Percentiles rank a stretch among this genome's conserved stretches.
phyloP scores from a whole-genome alignment of 2,113 vertebrate species.

The Ploceus nigricollis region DNA sequence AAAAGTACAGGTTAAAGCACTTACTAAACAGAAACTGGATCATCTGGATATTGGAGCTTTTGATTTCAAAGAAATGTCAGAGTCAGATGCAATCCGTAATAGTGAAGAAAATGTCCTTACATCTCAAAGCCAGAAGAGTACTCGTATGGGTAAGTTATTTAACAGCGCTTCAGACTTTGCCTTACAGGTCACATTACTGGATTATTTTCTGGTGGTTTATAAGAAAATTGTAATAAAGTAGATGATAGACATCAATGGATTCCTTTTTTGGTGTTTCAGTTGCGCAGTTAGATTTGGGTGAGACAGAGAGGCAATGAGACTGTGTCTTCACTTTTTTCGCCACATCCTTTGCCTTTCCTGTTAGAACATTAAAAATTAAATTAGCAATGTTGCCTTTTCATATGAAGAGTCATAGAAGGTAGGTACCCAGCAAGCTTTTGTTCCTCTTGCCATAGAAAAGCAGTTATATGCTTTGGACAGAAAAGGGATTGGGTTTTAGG shows the following conservation, averaged over 20 bases:
- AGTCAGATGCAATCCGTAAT: neutral
- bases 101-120: neutral
- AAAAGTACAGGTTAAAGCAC: neutral
- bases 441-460: accelerated
- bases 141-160: constrained; percentile 21
- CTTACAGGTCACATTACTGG: neutral
- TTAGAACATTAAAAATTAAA: neutral
- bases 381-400: neutral
- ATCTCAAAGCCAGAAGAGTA: neutral
- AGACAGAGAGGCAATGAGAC: neutral
- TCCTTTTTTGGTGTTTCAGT: neutral
- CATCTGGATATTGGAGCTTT: neutral
- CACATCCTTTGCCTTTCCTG: neutral
- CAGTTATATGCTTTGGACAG: neutral
- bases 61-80: neutral
- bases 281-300: neutral
- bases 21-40: neutral
- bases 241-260: neutral
- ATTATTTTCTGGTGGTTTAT: neutral
- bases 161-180: neutral
- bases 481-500: neutral
- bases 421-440: neutral
- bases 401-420: neutral
- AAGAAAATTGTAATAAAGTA: neutral
- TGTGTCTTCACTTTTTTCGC: accelerated